phyloP scores from a whole-genome alignment of 1,140 invertebrate species.

The Euwallacea similis region DNA sequence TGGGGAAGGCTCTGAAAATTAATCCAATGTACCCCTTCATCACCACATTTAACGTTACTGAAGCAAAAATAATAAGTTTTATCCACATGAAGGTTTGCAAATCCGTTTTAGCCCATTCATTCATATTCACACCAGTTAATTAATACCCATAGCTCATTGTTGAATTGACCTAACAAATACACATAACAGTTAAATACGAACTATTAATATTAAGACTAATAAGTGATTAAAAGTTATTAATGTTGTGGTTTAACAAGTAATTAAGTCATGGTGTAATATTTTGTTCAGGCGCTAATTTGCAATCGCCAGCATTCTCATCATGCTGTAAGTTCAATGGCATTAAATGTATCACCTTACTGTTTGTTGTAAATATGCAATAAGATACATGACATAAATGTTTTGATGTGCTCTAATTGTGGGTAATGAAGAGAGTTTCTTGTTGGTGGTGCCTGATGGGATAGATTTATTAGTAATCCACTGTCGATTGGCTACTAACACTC shows the following conservation, averaged over 20 bases:
- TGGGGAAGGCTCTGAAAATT: too few species aligned
- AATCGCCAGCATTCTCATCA: not conserved
- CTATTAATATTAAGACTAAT: too few species aligned
- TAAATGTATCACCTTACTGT: constrained; percentile 1
- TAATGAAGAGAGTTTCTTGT: constrained; percentile 34
- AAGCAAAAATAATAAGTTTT: too few species aligned
- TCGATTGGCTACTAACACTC: constrained; percentile 26
- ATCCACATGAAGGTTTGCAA: constrained; percentile 10
- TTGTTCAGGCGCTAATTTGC: constrained; percentile 18
- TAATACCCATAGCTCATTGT: constrained; percentile 12
- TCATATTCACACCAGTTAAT: constrained; percentile 6
- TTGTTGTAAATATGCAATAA: constrained; percentile 46
- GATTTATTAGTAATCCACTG: constrained; percentile 22
- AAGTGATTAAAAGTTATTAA: too few species aligned
- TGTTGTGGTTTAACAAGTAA: not conserved
- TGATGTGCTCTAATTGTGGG: constrained; percentile 38
- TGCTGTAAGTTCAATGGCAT: constrained; percentile 24
- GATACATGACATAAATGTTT: constrained; percentile 41
- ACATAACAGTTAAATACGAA: too few species aligned
- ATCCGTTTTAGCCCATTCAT: constrained; percentile 8
- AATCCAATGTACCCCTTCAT: too few species aligned
- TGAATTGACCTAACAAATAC: not conserved
- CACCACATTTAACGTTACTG: too few species aligned
- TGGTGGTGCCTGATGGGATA: not conserved
- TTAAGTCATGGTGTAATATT: constrained; percentile 16